Percentiles rank a stretch among this genome's conserved stretches.
phyloP scores from a whole-genome alignment of 1,140 invertebrate species.

The Drosophila watanabei region DNA sequence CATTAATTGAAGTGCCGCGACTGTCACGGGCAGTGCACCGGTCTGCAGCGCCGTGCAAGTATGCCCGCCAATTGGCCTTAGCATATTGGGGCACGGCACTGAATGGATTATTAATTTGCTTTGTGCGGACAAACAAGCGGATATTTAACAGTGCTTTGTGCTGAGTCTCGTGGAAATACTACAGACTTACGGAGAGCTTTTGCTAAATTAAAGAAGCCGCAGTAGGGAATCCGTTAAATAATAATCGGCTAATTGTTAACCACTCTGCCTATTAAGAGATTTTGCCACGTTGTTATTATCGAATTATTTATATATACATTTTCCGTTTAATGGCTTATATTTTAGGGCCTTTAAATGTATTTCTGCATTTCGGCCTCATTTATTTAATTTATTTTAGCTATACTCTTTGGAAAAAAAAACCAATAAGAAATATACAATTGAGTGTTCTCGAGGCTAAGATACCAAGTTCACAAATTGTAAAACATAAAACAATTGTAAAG shows the following conservation, averaged over 20 bases:
- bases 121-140: slow-evolving; percentile 17
- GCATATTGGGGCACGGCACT: slow-evolving; percentile 15
- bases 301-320: no score
- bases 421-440: no score
- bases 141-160: slow-evolving; percentile 23
- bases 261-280: background rate
- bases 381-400: no score
- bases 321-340: no score
- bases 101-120: slow-evolving; percentile 35
- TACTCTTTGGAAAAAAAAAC: no score
- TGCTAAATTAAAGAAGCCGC: background rate
- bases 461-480: no score
- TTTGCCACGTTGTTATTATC: background rate
- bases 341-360: no score
- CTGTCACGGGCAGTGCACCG: slow-evolving; percentile 36
- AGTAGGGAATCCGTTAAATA: background rate
- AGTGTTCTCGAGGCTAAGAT: no score
- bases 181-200: background rate
- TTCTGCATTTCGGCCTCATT: no score
- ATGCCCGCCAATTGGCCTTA: slow-evolving; percentile 19
- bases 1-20: slow-evolving; percentile 68
- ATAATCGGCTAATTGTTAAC: background rate
- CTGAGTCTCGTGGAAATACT: background rate
- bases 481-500: no score
- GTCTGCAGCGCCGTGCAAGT: slow-evolving; percentile 13